Conservation (phyloP, 2,797 vertebrate genomes). For the Rhinichthys osculus region DNA sequence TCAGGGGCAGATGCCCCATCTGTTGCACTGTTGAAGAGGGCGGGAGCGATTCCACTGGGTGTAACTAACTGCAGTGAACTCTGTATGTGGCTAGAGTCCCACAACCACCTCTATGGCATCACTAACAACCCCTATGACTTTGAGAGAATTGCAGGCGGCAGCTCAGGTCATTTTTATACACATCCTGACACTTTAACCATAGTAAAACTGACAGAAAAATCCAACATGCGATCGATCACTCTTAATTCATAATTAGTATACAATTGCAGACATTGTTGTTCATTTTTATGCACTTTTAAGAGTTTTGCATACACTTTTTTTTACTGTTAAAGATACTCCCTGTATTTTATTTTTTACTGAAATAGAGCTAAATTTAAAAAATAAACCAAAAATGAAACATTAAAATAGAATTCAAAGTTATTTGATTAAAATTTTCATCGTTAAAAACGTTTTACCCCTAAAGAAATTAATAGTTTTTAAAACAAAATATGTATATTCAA, state of each 20-base stretch:
- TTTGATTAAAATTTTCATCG: not conserved
- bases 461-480: not conserved
- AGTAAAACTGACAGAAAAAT: not conserved
- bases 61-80: conserved; percentile 93
- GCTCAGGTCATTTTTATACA: conserved; percentile 82
- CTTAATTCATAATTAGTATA: not conserved
- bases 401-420: no score
- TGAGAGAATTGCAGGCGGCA: conserved; percentile 85
- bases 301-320: not conserved
- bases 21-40: conserved; percentile 85
- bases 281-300: not conserved
- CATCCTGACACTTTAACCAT: not conserved
- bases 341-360: not conserved
- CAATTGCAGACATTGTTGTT: not conserved
- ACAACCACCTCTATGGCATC: conserved; percentile 87
- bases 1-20: conserved; percentile 77
- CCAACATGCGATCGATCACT: not conserved
- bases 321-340: not conserved
- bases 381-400: not conserved
- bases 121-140: conserved; percentile 89
- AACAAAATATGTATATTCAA: not conserved
- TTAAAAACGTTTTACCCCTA: not conserved
- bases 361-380: no score
- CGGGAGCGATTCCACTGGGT: conserved; percentile 88
- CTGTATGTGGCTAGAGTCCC: conserved; percentile 92